Evolutionary conservation across 1,140 invertebrate genomes (phyloP), one percentile per base, ranked within the genome.

Genomic region (Monochamus saltuarius): DNA sequence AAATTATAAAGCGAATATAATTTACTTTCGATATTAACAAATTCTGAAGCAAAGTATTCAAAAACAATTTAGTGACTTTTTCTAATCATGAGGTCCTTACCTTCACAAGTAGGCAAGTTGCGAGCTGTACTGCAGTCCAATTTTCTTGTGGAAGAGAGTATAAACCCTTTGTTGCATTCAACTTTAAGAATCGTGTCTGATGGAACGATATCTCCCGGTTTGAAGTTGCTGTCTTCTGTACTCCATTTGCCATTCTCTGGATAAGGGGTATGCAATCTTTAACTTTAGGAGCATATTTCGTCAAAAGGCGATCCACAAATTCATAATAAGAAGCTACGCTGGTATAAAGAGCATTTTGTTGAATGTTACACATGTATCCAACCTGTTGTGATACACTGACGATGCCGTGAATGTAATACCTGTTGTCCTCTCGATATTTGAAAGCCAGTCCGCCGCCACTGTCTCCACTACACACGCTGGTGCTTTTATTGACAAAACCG

Each of bases 361-460:
- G 46, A 13, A 16, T 16, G 22, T 49, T 34, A 49, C 46, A 49
- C n/a, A n/a, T 49, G 16, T 4, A 4, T 7, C 6, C 17, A 49
- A 16, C 6, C 11, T n/a, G 16, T 7, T 17, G 46, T 1, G 46
- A 13, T 16, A 49, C 7, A 11, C 46, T 49, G 11, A 49, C 46
- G 4, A 49, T n/a, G 13, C 46, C 46, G 11, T 34, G 16, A 49
- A 49, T 17, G 19, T 49, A 49, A 7, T 3, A 49, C 6, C 17
- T 49, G 19, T 19, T 42, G 39, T 3, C 13, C 11, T 49, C 4
- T 19, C 11, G 11, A 8, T 16, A 34, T 14, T 7, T 14, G 11
- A 49, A 19, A 49, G 19, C 17, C 19, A 49, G 2, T 7, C 46
- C 46, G 7, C 46, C 17, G 17, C 46, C 46, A 34, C 46, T 49